phyloP scores from a whole-genome alignment of 2,113 vertebrate species.

The Toxostoma redivivum region DNA sequence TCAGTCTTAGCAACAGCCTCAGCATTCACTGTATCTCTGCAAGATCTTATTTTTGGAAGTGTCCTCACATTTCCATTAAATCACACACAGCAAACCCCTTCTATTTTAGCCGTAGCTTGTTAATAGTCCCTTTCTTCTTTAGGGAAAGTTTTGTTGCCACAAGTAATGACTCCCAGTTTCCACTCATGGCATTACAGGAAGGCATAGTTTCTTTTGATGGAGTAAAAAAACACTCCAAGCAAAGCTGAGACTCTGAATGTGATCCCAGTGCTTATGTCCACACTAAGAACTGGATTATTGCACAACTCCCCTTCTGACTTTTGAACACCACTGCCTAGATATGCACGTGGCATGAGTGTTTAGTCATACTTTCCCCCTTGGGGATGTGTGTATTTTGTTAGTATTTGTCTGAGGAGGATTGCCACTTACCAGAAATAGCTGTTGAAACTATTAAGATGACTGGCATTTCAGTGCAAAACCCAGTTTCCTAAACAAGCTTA shows the following conservation, averaged over 20 bases:
- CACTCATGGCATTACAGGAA: background rate
- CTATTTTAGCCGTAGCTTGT: background rate
- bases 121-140: background rate
- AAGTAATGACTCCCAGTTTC: background rate
- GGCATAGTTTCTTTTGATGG: background rate
- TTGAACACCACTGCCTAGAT: background rate
- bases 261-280: background rate
- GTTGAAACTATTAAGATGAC: background rate
- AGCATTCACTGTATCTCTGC: background rate
- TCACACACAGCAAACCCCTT: background rate
- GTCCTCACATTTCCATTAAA: background rate
- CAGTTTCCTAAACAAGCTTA: background rate
- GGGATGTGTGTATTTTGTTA: background rate
- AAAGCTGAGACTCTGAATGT: background rate
- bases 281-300: background rate
- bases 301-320: background rate
- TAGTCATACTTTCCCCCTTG: background rate
- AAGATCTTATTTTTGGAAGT: background rate
- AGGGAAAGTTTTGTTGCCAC: background rate
- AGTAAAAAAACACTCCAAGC: background rate
- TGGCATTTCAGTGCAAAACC: background rate
- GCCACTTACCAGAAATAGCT: constrained; percentile 2
- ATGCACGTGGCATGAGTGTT: background rate
- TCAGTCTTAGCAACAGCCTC: background rate
- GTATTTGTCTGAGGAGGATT: background rate